Percentiles rank a stretch among this genome's conserved stretches.
Conservation (phyloP, 2,113 vertebrate species). For the Diadophis punctatus region DNA sequence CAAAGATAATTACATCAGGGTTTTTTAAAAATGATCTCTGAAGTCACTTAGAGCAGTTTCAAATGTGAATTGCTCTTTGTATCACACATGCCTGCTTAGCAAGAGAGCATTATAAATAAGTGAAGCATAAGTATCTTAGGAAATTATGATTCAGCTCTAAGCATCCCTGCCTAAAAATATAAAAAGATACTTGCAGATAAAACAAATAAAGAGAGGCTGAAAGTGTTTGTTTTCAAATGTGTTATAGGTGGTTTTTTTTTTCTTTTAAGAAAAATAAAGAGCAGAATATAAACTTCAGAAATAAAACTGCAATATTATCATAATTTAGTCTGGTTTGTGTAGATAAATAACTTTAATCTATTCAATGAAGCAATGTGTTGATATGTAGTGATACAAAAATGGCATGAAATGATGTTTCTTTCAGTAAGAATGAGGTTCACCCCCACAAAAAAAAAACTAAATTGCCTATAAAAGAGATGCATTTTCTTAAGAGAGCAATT, state of each 20-base stretch:
- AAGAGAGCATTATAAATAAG: neutral
- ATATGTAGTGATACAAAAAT: neutral
- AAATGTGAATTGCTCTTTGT: neutral
- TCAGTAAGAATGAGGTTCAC: neutral
- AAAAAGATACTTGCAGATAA: neutral
- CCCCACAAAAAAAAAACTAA: neutral
- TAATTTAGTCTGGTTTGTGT: neutral
- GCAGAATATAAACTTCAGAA: neutral
- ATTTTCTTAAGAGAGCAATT: neutral
- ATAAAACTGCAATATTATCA: neutral
- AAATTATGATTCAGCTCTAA: neutral
- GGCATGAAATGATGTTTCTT: neutral
- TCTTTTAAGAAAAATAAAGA: neutral
- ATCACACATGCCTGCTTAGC: neutral
- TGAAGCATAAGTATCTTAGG: neutral
- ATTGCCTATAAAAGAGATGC: neutral
- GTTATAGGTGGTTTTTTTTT: neutral
- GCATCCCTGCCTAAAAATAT: neutral
- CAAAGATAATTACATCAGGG: neutral
- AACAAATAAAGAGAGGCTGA: neutral
- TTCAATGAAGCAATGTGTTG: neutral
- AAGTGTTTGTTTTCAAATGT: neutral
- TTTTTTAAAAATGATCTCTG: neutral
- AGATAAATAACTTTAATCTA: neutral
- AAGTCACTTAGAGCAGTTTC: constrained; percentile 1